Conservation (phyloP, 1,140 invertebrate genomes). For the Maniola jurtina region DNA sequence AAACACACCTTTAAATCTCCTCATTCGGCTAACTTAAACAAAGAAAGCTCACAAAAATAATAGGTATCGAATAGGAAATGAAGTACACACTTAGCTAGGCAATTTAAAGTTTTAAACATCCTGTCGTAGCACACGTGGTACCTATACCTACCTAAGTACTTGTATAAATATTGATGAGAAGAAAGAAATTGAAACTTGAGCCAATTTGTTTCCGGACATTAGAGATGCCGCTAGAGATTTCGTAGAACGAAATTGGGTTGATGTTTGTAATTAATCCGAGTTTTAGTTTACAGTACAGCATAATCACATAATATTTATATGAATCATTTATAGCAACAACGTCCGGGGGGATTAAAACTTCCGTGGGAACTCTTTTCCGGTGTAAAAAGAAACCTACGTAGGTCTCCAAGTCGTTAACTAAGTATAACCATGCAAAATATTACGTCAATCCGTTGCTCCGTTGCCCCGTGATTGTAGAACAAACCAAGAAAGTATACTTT, state of each 20-base stretch:
- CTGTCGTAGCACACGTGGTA: constrained; percentile 63
- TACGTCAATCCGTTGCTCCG: no score
- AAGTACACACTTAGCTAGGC: constrained; percentile 60
- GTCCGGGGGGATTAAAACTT: no score
- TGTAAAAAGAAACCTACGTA: no score
- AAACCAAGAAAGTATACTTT: no score
- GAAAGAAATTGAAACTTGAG: constrained; percentile 52
- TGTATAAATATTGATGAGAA: constrained; percentile 56
- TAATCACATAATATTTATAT: no score
- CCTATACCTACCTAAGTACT: constrained; percentile 15
- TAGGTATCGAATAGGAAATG: constrained; percentile 62
- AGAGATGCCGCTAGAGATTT: constrained; percentile 29
- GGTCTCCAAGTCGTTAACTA: no score
- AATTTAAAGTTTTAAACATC: constrained; percentile 68
- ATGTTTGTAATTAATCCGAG: neutral
- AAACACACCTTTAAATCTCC: constrained; percentile 1
- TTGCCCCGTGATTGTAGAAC: no score
- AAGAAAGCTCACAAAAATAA: constrained; percentile 54
- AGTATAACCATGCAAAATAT: no score
- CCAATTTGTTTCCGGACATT: constrained; percentile 51
- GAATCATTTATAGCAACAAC: no score
- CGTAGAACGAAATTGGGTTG: constrained; percentile 16
- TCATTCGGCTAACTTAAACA: constrained; percentile 40
- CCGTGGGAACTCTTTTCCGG: no score
- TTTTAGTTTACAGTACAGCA: no score